Evolutionary conservation across 2,113 vertebrate genomes (phyloP).

Genomic region (Regulus satrapa): DNA sequence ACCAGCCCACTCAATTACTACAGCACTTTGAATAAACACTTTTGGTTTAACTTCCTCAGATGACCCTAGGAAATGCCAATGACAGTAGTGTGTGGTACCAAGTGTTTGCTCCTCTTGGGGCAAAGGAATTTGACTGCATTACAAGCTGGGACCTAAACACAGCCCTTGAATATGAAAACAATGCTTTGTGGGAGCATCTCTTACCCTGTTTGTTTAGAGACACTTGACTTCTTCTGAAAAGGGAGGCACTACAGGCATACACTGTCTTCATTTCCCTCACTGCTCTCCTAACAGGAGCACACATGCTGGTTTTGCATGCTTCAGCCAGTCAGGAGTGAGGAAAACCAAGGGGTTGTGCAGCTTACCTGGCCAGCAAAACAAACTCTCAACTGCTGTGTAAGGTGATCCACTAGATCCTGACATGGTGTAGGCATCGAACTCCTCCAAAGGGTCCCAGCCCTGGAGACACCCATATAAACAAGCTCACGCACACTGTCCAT

Average conservation of each 20-base stretch:
- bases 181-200: neutral
- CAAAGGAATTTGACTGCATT: neutral
- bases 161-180: neutral
- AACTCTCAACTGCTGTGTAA: neutral
- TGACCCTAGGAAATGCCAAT: neutral
- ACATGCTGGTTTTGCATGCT: neutral
- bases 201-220: neutral
- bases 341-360: neutral
- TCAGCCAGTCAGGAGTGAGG: neutral
- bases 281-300: neutral
- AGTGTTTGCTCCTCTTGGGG: neutral
- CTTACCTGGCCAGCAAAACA: neutral
- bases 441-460: neutral
- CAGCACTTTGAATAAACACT: neutral
- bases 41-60: neutral
- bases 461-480: neutral
- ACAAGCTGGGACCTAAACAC: neutral
- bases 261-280: neutral
- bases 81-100: rapidly evolving
- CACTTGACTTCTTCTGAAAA: neutral
- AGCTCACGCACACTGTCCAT: neutral
- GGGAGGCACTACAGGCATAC: too few relatives aligned
- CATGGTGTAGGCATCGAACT: neutral
- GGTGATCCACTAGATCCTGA: neutral
- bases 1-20: neutral